These are phyloP conservation scores for Nymphalis c-album DNA, from an alignment of 2,888 invertebrate species.

Conservation along the genomic window DNA sequence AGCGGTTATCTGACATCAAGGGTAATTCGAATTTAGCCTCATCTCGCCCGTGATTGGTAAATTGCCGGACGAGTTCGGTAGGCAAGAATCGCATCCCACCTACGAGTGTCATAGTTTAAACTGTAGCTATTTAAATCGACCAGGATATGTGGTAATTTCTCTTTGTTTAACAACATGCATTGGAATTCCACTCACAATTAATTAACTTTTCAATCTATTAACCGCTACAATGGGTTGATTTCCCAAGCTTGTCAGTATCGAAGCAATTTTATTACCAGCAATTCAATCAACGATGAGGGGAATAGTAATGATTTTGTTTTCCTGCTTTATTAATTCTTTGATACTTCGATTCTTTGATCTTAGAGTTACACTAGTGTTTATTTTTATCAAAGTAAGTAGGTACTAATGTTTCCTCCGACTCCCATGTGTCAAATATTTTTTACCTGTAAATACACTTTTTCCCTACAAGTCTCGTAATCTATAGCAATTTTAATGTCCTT, in stretches of 20 bases:
- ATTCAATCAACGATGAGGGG: not conserved
- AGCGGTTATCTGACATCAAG: constrained; percentile 48
- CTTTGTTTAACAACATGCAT: constrained; percentile 20
- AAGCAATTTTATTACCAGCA: not conserved
- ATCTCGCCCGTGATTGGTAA: constrained; percentile 38
- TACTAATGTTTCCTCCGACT: too few species aligned
- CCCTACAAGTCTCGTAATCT: too few species aligned
- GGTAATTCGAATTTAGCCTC: constrained; percentile 39
- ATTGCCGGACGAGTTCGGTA: constrained; percentile 65
- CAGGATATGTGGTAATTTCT: constrained; percentile 24
- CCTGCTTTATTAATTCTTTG: not conserved
- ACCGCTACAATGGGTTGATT: not conserved
- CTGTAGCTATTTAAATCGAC: constrained; percentile 36
- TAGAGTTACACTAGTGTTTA: not conserved
- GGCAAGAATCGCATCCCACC: constrained; percentile 58
- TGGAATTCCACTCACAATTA: not conserved
- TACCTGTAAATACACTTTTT: too few species aligned
- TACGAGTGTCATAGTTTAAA: constrained; percentile 44
- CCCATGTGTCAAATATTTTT: too few species aligned
- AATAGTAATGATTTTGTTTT: not conserved
- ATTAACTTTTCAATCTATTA: not conserved
- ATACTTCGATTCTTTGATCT: too few species aligned
- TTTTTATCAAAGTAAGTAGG: too few species aligned
- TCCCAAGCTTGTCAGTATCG: not conserved
- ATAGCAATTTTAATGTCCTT: too few species aligned